These are phyloP conservation scores for Himalopsyche kuldschensis DNA, from an alignment of 2,888 invertebrate species.

Conservation along the genomic window DNA sequence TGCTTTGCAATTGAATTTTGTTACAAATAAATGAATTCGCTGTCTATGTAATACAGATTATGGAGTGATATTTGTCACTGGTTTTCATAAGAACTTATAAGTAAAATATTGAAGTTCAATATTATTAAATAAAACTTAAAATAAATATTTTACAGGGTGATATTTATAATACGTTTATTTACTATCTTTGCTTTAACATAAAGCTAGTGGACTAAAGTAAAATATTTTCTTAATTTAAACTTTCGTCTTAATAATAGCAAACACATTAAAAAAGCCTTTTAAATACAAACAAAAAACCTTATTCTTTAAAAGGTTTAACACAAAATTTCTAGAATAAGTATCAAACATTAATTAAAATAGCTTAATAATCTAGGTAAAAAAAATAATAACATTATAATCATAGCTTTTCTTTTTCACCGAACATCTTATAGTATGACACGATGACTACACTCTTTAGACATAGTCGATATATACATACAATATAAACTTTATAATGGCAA, in stretches of 20 bases:
- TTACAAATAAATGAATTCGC: background rate
- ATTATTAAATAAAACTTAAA: background rate
- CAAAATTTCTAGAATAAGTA: background rate
- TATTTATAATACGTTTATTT: background rate
- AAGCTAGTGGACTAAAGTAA: background rate
- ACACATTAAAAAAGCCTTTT: background rate
- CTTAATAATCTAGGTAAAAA: background rate
- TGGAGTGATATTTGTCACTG: background rate
- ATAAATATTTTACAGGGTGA: background rate
- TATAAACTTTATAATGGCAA: constrained; percentile 9
- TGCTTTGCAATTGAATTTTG: no score
- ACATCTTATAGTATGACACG: background rate
- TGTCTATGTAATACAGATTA: background rate
- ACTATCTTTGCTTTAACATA: background rate
- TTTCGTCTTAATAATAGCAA: background rate
- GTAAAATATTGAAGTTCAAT: background rate
- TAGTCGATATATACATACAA: constrained; percentile 1
- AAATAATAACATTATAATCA: background rate
- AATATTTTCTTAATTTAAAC: background rate
- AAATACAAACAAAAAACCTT: background rate
- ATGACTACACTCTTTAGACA: background rate
- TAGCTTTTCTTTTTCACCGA: background rate
- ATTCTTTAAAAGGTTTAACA: background rate
- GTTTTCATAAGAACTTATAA: background rate
- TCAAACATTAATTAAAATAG: background rate